Evolutionary conservation across 2,113 vertebrate genomes (phyloP).

Genomic region (Myrmecobius fasciatus): DNA sequence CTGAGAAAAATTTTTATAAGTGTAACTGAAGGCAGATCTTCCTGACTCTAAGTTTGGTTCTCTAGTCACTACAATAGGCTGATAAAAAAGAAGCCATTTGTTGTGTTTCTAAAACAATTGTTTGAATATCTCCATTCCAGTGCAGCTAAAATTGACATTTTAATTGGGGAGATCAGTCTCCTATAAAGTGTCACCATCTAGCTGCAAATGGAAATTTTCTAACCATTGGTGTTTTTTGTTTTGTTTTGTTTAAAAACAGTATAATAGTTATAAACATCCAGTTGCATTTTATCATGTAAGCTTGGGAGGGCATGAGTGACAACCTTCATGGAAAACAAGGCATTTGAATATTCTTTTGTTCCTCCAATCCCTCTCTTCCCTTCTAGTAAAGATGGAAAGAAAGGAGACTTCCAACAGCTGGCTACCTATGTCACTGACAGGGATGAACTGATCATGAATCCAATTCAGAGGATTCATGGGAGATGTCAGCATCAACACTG

Average conservation of each 20-base stretch:
- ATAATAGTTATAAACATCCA: background rate
- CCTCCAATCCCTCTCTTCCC: background rate
- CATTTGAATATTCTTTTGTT: background rate
- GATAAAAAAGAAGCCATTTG: background rate
- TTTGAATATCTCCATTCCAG: slow-evolving; percentile 9
- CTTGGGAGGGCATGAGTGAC: background rate
- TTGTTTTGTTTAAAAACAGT: too few relatives aligned
- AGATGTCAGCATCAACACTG: background rate
- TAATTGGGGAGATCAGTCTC: background rate
- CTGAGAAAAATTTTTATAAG: background rate
- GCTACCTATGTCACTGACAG: background rate
- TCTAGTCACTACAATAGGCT: background rate
- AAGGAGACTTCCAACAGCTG: background rate
- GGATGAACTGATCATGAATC: background rate
- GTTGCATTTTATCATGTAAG: background rate
- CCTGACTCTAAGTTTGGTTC: background rate
- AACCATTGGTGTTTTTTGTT: background rate
- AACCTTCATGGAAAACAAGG: background rate
- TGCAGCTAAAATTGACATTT: background rate
- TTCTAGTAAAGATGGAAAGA: background rate
- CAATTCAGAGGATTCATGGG: background rate
- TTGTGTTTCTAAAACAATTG: background rate
- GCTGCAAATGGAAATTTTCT: background rate
- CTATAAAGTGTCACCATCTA: background rate
- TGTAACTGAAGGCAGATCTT: background rate